A percentile compares a stretch with the other conserved stretches of the same genome.
Evolutionary conservation across 2,797 vertebrate species (phyloP).

Genomic region (Centropyge bicolor): DNA sequence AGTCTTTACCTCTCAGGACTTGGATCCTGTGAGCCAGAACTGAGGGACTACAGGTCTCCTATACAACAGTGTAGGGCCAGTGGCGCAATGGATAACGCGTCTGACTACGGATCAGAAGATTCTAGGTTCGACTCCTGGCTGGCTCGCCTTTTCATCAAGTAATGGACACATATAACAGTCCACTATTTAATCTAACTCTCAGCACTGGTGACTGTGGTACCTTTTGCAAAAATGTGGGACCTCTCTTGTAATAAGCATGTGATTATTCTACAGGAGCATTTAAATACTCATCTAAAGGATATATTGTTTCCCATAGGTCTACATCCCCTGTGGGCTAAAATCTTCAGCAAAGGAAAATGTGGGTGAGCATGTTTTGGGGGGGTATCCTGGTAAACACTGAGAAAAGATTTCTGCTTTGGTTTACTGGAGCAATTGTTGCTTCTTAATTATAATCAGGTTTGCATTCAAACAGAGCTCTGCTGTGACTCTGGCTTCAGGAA

Average conservation of each 20-base stretch:
- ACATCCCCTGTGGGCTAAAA: constrained; percentile 10
- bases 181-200: no score
- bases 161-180: no score
- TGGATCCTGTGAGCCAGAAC: no score
- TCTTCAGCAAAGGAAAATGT: constrained; percentile 32
- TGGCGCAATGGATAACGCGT: constrained; percentile 81
- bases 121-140: constrained; percentile 82
- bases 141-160: constrained; percentile 50
- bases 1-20: background rate
- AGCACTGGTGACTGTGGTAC: no score
- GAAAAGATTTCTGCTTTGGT: constrained; percentile 42
- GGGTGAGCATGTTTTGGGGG: background rate
- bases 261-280: no score
- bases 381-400: constrained; percentile 27
- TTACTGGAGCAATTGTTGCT: constrained; percentile 51
- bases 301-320: constrained; percentile 7
- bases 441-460: constrained; percentile 58
- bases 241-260: no score
- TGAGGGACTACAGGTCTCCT: no score
- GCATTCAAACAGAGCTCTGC: constrained; percentile 30
- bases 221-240: no score
- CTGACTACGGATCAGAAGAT: constrained; percentile 82
- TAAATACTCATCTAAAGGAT: background rate
- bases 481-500: constrained; percentile 42
- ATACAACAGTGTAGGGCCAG: constrained; percentile 46